Percentiles rank a stretch among this genome's conserved stretches.
Evolutionary conservation across 2,888 invertebrate species (phyloP).

Genomic region (Drosophila subsilvestris): DNA sequence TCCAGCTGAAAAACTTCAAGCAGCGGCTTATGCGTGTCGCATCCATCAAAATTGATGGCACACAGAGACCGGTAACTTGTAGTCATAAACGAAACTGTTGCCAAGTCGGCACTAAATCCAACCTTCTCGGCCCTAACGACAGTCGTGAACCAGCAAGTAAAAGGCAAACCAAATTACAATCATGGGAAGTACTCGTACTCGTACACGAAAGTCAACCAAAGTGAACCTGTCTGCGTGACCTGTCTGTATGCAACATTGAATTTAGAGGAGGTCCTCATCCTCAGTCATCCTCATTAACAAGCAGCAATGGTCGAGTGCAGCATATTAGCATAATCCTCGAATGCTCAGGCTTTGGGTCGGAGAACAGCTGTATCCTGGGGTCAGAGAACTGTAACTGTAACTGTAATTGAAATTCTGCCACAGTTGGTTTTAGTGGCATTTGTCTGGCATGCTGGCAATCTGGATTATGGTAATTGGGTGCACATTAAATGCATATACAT

Average conservation of each 20-base stretch:
- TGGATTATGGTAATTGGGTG: not conserved
- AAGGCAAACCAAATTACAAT: constrained; percentile 38
- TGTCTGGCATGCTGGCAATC: not conserved
- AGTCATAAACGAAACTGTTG: constrained; percentile 34
- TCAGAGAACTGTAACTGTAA: constrained; percentile 35
- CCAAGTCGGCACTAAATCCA: constrained; percentile 14
- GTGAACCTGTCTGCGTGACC: constrained; percentile 22
- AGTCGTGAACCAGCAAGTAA: constrained; percentile 33
- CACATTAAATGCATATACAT: not conserved
- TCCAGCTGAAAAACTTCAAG: not conserved
- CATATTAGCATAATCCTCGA: constrained; percentile 40
- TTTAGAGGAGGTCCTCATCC: no score
- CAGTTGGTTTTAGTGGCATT: not conserved
- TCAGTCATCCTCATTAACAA: not conserved
- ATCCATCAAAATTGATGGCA: constrained; percentile 44
- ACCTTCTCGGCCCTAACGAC: constrained; percentile 25
- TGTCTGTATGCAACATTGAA: not conserved
- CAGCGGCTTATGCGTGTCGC: constrained; percentile 2
- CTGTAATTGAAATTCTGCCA: constrained; percentile 24
- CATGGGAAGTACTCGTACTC: constrained; percentile 10
- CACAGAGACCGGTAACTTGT: constrained; percentile 34
- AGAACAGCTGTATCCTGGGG: constrained; percentile 20
- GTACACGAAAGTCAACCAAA: constrained; percentile 17
- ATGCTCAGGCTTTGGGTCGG: not conserved
- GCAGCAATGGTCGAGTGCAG: constrained; percentile 11